These are phyloP conservation scores for Hassar affinis DNA, from an alignment of 2,113 vertebrate species.

Conservation along the genomic window DNA sequence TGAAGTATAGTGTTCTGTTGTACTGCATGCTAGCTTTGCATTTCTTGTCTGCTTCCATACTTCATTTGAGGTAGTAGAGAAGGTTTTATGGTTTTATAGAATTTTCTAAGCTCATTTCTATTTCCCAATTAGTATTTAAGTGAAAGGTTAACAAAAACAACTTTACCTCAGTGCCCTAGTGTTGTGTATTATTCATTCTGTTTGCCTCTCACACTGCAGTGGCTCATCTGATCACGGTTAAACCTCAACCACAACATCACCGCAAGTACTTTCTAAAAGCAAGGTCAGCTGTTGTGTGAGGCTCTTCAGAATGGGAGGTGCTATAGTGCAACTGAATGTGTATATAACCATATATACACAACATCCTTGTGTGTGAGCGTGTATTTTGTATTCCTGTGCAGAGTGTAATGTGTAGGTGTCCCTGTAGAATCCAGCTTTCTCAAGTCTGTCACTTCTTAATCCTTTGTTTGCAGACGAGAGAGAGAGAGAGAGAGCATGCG, in stretches of 20 bases:
- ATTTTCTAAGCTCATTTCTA: not conserved
- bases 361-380: not conserved
- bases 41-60: not conserved
- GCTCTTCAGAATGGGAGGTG: not conserved
- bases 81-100: not conserved
- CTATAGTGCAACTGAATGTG: slow-evolving; percentile 6
- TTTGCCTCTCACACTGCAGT: slow-evolving; percentile 1
- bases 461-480: not conserved
- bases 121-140: not conserved
- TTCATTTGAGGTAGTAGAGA: not conserved
- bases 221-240: not conserved
- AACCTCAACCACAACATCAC: not conserved
- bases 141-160: not conserved
- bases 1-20: not conserved
- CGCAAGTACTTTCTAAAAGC: not conserved
- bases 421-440: slow-evolving; percentile 1
- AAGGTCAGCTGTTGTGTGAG: not conserved
- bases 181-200: not conserved
- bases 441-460: slow-evolving; percentile 31
- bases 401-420: slow-evolving; percentile 17
- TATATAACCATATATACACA: not conserved
- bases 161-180: not conserved
- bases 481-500: not conserved
- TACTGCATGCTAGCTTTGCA: not conserved
- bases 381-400: slow-evolving; percentile 8